A percentile compares a stretch with the other conserved stretches of the same genome.
Evolutionary conservation across 2,113 vertebrate genomes (phyloP).

Genomic region (Eupsittula cactorum): DNA sequence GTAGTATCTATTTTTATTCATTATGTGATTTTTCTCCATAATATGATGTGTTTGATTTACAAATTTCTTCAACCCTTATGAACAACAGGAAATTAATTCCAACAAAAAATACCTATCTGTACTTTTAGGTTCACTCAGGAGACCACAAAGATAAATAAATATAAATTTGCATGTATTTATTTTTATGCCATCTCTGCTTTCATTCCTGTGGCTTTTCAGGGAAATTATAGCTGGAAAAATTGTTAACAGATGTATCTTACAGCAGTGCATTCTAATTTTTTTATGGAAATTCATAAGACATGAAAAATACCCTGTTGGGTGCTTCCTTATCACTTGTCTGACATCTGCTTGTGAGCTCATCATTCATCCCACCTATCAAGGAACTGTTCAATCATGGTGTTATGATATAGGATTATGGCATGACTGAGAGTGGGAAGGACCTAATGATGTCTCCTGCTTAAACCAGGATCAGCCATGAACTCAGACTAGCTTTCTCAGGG

Average conservation of each 20-base stretch:
- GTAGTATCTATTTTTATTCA: not conserved
- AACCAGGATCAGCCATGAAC: not conserved
- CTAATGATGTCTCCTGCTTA: not conserved
- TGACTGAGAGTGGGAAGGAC: not conserved
- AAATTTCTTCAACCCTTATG: not conserved
- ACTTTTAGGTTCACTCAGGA: not conserved
- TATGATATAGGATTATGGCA: not conserved
- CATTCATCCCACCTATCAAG: not conserved
- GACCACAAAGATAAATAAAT: not conserved
- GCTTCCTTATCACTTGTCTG: not conserved
- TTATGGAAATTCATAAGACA: not conserved
- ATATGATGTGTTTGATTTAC: not conserved
- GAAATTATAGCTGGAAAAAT: not conserved
- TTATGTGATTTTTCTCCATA: not conserved
- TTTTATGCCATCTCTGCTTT: not conserved
- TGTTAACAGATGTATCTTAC: not conserved
- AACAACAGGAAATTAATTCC: not conserved
- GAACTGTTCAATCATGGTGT: not conserved
- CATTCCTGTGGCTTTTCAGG: not conserved
- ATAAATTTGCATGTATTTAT: not conserved
- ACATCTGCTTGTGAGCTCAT: not conserved
- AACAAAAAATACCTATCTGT: not conserved
- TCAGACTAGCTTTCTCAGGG: not conserved
- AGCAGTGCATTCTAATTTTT: not conserved
- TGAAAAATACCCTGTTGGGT: rapidly evolving